Evolutionary conservation across 2,797 vertebrate species (phyloP), one percentile per base, ranked within the genome.

Genomic region (Melanotaenia nigrans): DNA sequence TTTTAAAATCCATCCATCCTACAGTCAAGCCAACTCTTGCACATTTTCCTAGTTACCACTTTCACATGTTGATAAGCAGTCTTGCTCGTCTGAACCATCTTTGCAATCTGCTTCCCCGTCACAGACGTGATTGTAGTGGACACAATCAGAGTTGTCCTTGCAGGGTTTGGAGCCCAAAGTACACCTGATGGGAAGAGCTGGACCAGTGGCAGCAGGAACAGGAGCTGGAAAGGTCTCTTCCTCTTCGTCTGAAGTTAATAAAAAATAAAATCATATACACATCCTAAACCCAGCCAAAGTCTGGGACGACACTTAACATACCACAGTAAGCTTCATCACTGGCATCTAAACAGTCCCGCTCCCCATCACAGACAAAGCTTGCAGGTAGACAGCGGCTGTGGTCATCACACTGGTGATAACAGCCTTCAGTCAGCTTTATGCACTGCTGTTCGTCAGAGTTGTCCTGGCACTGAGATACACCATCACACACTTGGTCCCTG

Each of bases 1-100:
- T 49, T n/a, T 49, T 49, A n/a, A n/a, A 9, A 8, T 33, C 32
- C 7, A 33, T 49, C 45, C 45, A 49, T n/a, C 20, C 45, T n/a
- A 3, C 2, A 49, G 3, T 4, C 40, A 42, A n/a, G 14, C 7
- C 5, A 47, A 47, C 42, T 47, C 8, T 10, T 49, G 20, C 8
- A 20, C 8, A 20, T n/a, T 10, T n/a, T 12, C n/a, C 47, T n/a
- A 25, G 53, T 84, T 79, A 94, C 94, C 91, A 0, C 2, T 60
- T 64, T 72, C 78, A 86, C 94, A 95, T 49, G 38, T 25, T 0
- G 71, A 70, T 20, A 11, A 5, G 35, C 93, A 93, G n/a, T 95
- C 95, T 33, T 95, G 90, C 80, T 99, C 97, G 0, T 99, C 97
- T 0, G 95, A 94, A 38, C 95, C 94, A 5, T 99, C 97, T n/a